Evolutionary conservation across 2,888 invertebrate species (phyloP).

Genomic region (Pseudolycoriella hygida): DNA sequence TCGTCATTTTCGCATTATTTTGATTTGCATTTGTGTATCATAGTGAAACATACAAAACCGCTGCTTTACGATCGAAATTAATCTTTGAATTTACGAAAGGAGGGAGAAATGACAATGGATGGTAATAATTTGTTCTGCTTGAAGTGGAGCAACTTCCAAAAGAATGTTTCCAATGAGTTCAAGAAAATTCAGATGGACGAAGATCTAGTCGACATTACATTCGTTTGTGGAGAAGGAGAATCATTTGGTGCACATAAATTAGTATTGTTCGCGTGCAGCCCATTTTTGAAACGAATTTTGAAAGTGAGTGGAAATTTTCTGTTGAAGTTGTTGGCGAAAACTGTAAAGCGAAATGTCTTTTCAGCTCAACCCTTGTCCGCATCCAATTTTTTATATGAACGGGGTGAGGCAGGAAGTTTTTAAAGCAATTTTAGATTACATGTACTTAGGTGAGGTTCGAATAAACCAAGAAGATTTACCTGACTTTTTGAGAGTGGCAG

Average conservation of each 20-base stretch:
- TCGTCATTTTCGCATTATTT: no score
- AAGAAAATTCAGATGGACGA: conserved; percentile 10
- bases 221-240: conserved; percentile 10
- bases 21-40: neutral
- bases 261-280: conserved; percentile 10
- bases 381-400: conserved; percentile 11
- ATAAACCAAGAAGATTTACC: conserved; percentile 10
- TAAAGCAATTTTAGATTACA: conserved; percentile 11
- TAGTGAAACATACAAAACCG: neutral
- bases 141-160: conserved; percentile 11
- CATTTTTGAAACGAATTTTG: conserved; percentile 9
- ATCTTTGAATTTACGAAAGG: no score
- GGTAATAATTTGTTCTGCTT: conserved; percentile 8
- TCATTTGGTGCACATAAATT: conserved; percentile 11
- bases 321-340: neutral
- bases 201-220: conserved; percentile 11
- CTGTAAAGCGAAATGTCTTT: neutral
- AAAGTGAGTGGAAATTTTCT: conserved; percentile 5
- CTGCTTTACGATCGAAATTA: neutral
- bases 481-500: conserved; percentile 11
- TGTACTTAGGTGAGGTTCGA: conserved; percentile 12
- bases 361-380: conserved; percentile 6
- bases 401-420: conserved; percentile 11
- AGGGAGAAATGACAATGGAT: no score
- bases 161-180: conserved; percentile 9